Conservation (phyloP, 2,113 vertebrate genomes). For the Mobula birostris region DNA sequence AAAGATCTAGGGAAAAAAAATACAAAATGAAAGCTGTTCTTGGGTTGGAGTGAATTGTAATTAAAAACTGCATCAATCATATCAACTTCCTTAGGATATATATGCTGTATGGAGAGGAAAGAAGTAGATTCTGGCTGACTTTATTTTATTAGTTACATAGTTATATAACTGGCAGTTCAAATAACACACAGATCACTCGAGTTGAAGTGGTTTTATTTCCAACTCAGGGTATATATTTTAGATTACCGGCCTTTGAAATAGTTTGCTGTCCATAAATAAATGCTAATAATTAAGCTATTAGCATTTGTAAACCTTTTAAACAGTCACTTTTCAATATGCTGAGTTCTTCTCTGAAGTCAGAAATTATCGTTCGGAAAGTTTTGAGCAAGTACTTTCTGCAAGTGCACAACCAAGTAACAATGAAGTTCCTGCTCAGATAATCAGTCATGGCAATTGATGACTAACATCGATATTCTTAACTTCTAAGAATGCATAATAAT, state of each 20-base stretch:
- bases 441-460: background rate
- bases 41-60: background rate
- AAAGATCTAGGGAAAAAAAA: background rate
- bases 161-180: background rate
- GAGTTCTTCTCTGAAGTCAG: background rate
- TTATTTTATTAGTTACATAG: background rate
- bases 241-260: background rate
- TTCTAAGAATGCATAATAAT: background rate
- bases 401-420: background rate
- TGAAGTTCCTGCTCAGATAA: background rate
- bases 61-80: background rate
- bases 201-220: background rate
- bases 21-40: background rate
- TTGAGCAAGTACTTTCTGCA: background rate
- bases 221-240: background rate
- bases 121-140: background rate
- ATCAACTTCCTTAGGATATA: background rate
- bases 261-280: background rate
- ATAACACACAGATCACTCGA: slow-evolving; percentile 12
- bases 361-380: background rate
- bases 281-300: background rate
- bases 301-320: background rate
- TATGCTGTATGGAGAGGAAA: background rate
- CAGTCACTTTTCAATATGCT: background rate
- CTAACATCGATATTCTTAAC: background rate